Evolutionary conservation across 2,888 invertebrate species (phyloP).

Genomic region (Drosophila buzzatii): DNA sequence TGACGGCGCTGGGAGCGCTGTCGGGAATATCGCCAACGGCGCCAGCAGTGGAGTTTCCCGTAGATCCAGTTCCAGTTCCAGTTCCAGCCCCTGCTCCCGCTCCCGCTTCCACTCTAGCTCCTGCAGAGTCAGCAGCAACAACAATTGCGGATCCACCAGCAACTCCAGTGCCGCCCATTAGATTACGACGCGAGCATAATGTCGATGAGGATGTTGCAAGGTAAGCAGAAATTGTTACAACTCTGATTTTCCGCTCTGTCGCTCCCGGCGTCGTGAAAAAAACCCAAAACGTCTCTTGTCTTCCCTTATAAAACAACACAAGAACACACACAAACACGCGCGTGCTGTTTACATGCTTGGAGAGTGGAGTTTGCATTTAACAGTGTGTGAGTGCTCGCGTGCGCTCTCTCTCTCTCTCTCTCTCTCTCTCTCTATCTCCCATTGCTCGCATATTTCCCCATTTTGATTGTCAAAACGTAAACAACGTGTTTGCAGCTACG

Average conservation of each 20-base stretch:
- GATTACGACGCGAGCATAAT: conserved; percentile 68
- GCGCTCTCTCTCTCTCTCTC: conserved; percentile 21
- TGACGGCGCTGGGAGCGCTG: conserved; percentile 29
- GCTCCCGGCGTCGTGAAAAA: conserved; percentile 43
- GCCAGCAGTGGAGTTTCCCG: conserved; percentile 24
- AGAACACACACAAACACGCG: not conserved
- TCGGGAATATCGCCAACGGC: conserved; percentile 33
- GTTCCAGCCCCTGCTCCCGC: not conserved
- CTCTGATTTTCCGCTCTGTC: conserved; percentile 9
- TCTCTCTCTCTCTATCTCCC: conserved; percentile 19
- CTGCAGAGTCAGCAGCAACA: conserved; percentile 14
- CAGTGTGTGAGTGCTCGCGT: conserved; percentile 19
- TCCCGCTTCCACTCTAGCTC: conserved; percentile 1
- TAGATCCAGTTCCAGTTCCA: conserved; percentile 24
- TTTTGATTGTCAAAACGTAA: conserved; percentile 70
- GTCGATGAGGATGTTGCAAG: conserved; percentile 74
- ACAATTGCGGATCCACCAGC: conserved; percentile 15
- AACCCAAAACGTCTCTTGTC: conserved; percentile 33
- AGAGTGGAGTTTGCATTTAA: conserved; percentile 9
- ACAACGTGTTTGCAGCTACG: conserved; percentile 65
- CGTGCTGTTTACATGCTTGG: conserved; percentile 3
- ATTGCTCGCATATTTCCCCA: conserved; percentile 41
- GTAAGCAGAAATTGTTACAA: conserved; percentile 46
- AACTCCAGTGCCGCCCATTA: conserved; percentile 57
- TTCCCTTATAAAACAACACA: conserved; percentile 10